Conservation (phyloP, 2,888 invertebrate species). For the Linnaemya tessellans region DNA sequence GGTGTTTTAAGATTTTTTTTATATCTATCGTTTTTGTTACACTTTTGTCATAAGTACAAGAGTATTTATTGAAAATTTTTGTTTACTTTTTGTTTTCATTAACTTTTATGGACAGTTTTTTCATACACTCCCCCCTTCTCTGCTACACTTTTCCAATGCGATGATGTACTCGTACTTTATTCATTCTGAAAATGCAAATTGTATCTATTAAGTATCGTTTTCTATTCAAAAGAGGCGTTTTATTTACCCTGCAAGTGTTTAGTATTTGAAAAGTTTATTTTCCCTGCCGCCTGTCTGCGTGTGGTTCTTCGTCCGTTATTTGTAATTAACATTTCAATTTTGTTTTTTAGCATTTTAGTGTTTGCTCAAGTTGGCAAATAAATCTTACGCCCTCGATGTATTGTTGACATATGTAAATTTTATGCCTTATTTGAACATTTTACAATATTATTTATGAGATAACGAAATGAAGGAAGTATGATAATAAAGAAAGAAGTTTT, state of each 20-base stretch:
- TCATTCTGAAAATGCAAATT: slow-evolving; percentile 19
- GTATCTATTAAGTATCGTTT: slow-evolving; percentile 67
- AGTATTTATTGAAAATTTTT: slow-evolving; percentile 65
- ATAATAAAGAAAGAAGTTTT: neutral
- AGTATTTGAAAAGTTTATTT: slow-evolving; percentile 21
- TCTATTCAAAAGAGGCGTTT: slow-evolving; percentile 70
- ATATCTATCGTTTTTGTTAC: slow-evolving; percentile 36
- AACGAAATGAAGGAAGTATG: slow-evolving; percentile 40
- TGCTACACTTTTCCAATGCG: slow-evolving; percentile 1
- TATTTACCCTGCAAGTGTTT: slow-evolving; percentile 66
- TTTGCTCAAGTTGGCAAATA: slow-evolving; percentile 68
- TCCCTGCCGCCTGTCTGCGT: slow-evolving; percentile 31
- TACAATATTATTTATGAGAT: neutral
- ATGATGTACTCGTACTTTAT: slow-evolving; percentile 21
- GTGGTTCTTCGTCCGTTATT: slow-evolving; percentile 52
- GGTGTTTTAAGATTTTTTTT: slow-evolving; percentile 53
- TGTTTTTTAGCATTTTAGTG: slow-evolving; percentile 65
- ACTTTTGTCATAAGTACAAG: neutral
- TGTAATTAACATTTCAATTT: slow-evolving; percentile 73
- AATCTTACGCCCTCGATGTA: slow-evolving; percentile 64
- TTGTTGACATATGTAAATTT: slow-evolving; percentile 76
- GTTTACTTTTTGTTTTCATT: slow-evolving; percentile 72
- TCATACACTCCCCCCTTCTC: neutral
- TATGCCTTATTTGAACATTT: slow-evolving; percentile 53
- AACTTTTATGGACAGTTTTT: slow-evolving; percentile 54